phyloP scores from a whole-genome alignment of 2,797 vertebrate genomes.

The Diceros bicornis region DNA sequence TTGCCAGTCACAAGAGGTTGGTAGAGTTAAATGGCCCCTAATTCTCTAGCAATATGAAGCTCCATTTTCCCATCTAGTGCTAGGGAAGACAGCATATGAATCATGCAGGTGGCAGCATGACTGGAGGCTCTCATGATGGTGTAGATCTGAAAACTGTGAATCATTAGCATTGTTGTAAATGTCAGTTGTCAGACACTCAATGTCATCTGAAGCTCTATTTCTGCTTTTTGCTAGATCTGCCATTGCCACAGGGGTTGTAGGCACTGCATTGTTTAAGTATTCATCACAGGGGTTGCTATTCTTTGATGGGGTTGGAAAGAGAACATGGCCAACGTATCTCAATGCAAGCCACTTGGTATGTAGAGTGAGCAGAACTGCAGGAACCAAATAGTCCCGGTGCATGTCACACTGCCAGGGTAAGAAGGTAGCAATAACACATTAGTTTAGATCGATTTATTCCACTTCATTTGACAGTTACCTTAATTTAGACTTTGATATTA shows the following conservation, averaged over 20 bases:
- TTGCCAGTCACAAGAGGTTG: not conserved
- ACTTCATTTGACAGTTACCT: not conserved
- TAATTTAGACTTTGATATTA: not conserved
- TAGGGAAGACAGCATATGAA: not conserved
- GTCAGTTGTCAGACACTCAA: constrained; percentile 69
- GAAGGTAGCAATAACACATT: not conserved
- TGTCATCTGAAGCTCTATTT: constrained; percentile 78
- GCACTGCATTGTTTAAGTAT: constrained; percentile 22
- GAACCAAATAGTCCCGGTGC: not conserved
- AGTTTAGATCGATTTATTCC: not conserved
- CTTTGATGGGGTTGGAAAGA: not conserved
- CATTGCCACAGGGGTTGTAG: constrained; percentile 61
- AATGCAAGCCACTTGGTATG: not conserved
- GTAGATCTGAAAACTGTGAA: constrained; percentile 70
- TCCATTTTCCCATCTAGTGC: not conserved
- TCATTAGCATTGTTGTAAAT: constrained; percentile 79
- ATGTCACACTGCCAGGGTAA: not conserved
- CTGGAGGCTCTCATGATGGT: not conserved
- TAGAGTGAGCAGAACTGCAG: not conserved
- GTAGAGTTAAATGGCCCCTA: not conserved
- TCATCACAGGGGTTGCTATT: not conserved
- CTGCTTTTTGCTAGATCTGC: constrained; percentile 69
- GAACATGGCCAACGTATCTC: not conserved
- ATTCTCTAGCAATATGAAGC: not conserved
- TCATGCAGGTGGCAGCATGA: not conserved